Evolutionary conservation across 2,797 vertebrate species (phyloP).

Genomic region (Craterocephalus amniculus): DNA sequence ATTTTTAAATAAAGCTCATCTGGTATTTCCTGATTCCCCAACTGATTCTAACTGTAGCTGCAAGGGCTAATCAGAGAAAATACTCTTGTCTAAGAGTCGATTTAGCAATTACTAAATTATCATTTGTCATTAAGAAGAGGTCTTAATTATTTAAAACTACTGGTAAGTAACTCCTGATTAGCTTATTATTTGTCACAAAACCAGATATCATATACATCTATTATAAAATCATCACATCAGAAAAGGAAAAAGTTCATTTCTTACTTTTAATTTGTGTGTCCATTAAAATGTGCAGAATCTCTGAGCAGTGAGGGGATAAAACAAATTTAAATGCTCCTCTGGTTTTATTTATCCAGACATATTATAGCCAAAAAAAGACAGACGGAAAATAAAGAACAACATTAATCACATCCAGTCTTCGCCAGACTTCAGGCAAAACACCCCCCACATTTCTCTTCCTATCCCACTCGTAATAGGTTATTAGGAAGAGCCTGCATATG

Average conservation of each 20-base stretch:
- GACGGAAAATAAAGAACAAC: slow-evolving; percentile 31
- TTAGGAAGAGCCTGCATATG: slow-evolving; percentile 18
- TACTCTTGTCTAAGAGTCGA: background rate
- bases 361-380: slow-evolving; percentile 6
- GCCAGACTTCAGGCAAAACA: slow-evolving; percentile 40
- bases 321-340: slow-evolving; percentile 12
- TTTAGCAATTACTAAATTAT: background rate
- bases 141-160: background rate
- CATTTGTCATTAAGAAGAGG: background rate
- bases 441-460: slow-evolving; percentile 53
- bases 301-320: slow-evolving; percentile 24
- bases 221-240: slow-evolving; percentile 7
- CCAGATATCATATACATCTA: background rate
- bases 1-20: slow-evolving; percentile 51
- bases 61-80: background rate
- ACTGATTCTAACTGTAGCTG: background rate
- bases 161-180: background rate
- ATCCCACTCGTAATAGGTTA: slow-evolving; percentile 30
- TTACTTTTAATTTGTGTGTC: slow-evolving; percentile 23
- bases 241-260: slow-evolving; percentile 1
- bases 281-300: background rate
- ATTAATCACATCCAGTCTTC: slow-evolving; percentile 62
- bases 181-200: background rate
- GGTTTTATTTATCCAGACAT: slow-evolving; percentile 58
- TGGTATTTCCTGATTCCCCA: slow-evolving; percentile 20